A percentile compares a stretch with the other conserved stretches of the same genome.
Conservation (phyloP, 2,888 invertebrate species). For the Tetranychus piercei region DNA sequence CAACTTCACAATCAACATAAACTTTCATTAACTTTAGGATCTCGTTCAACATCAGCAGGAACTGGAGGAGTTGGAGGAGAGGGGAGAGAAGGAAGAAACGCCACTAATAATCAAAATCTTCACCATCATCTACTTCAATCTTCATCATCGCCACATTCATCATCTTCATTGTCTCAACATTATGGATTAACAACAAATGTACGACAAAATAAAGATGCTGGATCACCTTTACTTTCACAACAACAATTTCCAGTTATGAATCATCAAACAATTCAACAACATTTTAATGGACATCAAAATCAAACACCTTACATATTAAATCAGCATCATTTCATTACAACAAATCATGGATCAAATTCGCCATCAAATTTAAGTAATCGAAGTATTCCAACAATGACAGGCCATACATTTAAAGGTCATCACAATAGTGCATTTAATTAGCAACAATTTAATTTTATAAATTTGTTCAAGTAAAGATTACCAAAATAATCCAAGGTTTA, state of each 20-base stretch:
- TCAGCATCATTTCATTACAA: conserved; percentile 8
- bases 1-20: neutral
- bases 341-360: neutral
- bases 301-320: neutral
- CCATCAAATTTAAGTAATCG: neutral
- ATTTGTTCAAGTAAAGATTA: too few species aligned
- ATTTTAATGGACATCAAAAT: neutral
- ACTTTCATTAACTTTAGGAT: neutral
- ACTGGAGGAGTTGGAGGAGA: too few species aligned
- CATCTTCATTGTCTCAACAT: neutral
- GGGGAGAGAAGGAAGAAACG: too few species aligned
- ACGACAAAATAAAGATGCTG: neutral
- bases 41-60: neutral
- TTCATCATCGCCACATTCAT: neutral
- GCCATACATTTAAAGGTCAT: neutral
- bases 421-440: neutral
- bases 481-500: too few species aligned
- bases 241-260: conserved; percentile 12
- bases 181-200: neutral
- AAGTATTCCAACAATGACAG: neutral
- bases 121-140: neutral
- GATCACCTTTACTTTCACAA: neutral
- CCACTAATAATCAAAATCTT: too few species aligned
- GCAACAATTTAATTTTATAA: too few species aligned
- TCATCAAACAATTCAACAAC: conserved; percentile 11